Evolutionary conservation across 1,140 invertebrate genomes (phyloP), one percentile per base, ranked within the genome.

Genomic region (Drosophila sucinea): DNA sequence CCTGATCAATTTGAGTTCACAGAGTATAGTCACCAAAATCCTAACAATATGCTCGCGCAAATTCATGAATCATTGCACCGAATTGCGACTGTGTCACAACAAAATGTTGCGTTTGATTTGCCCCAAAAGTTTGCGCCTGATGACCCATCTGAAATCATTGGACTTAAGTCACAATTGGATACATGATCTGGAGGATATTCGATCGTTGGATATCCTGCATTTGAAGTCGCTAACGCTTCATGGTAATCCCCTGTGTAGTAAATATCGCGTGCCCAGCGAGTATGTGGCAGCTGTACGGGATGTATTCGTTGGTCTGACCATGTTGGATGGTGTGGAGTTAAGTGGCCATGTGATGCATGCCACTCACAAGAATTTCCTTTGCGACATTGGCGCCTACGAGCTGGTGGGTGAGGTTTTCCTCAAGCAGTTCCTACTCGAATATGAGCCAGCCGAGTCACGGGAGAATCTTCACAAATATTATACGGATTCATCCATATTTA

Each of bases 161-260:
- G 86, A 91, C 57, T 64, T 91, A 17, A 66, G 77, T 0, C 73
- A 82, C 8, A 91, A 91, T 41, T 91, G 90, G 90, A 77, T 91
- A 3, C 57, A 78, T 4, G 68, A 85, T 1, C 51, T 91, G 11
- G 27, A 71, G 7, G 33, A 60, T 0, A 70, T 91, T 1, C 71
- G 65, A 25, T 61, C 68, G 4, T 33, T 91, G 0, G 60, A 68
- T 2, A 61, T 72, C 7, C 38, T 91, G 6, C 78, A 77, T 0
- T 51, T 91, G 1, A 91, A 82, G 55, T 81, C 90, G 0, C 62
- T 94, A n/a, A 69, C 65, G 0, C 72, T 94, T 8, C 92, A 94
- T 58, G 93, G 93, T 0, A 94, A 94, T 77, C 93, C 92, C 0
- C 64, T 94, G 0, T 94, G 93, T 41, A 54, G 66, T 1, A 92